Evolutionary conservation across 2,113 vertebrate species (phyloP).

Genomic region (Cricetomys ansorgei): DNA sequence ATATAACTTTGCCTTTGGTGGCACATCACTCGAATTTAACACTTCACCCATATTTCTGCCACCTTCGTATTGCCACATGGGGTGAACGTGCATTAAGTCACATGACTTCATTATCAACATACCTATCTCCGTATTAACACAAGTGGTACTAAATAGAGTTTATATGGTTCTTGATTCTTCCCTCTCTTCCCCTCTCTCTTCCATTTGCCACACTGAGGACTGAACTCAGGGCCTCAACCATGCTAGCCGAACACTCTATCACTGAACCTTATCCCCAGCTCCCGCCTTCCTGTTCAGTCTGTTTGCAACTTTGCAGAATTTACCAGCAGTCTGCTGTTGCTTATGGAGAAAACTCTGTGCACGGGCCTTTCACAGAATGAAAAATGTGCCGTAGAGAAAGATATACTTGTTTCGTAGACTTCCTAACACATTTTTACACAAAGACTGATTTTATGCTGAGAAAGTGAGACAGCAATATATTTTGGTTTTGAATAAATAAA

Average conservation of each 20-base stretch:
- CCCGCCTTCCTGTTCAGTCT: neutral
- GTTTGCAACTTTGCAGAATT: neutral
- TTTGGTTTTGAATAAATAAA: constrained; percentile 43
- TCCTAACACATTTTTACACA: constrained; percentile 21
- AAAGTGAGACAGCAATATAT: constrained; percentile 18
- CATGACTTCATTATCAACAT: neutral
- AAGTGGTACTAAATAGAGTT: neutral
- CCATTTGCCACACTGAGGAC: neutral
- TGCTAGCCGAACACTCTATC: neutral
- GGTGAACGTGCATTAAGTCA: neutral
- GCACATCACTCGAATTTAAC: neutral
- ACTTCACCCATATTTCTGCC: neutral
- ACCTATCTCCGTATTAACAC: neutral
- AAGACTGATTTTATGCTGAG: neutral
- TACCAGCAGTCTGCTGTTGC: neutral
- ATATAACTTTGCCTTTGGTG: neutral
- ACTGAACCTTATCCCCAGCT: neutral
- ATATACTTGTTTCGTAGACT: neutral
- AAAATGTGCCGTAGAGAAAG: neutral
- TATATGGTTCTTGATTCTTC: neutral
- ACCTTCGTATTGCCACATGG: neutral
- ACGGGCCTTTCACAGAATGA: neutral
- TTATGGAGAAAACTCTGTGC: neutral
- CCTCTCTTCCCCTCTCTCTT: neutral
- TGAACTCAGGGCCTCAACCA: neutral